phyloP scores from a whole-genome alignment of 2,797 vertebrate species.

The Sebastes kiyomatsui region DNA sequence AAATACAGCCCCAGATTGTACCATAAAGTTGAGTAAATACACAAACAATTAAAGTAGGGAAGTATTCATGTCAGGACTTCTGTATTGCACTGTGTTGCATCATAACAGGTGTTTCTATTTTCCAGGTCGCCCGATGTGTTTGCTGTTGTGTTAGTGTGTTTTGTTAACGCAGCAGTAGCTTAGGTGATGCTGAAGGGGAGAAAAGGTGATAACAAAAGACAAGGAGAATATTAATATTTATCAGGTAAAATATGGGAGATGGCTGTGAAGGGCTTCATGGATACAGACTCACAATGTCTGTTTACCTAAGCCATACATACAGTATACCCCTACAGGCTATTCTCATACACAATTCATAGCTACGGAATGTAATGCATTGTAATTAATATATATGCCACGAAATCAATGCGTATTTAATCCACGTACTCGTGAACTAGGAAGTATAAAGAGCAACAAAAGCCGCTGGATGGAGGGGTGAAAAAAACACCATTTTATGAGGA shows the following conservation, averaged over 20 bases:
- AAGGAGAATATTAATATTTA: constrained; percentile 44
- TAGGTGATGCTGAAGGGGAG: constrained; percentile 44
- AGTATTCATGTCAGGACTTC: constrained; percentile 24
- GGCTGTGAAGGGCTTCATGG: background rate
- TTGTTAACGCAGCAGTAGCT: constrained; percentile 52
- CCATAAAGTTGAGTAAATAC: constrained; percentile 10
- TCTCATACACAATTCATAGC: background rate
- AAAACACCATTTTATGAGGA: background rate
- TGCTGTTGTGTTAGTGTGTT: constrained; percentile 42
- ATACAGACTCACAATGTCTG: constrained; percentile 7
- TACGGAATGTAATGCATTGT: too few species aligned
- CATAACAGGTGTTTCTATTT: constrained; percentile 53
- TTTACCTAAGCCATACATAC: background rate
- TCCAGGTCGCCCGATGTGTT: constrained; percentile 7
- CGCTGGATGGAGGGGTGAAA: background rate
- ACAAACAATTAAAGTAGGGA: constrained; percentile 24
- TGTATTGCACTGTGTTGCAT: constrained; percentile 65
- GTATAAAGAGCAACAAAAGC: too few species aligned
- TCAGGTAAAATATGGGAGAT: constrained; percentile 14
- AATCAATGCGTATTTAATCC: background rate
- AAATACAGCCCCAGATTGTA: background rate
- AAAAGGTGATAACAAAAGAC: constrained; percentile 32
- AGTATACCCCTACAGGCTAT: background rate
- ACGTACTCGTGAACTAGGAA: background rate
- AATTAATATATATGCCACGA: rapidly evolving